A percentile compares a stretch with the other conserved stretches of the same genome.
Evolutionary conservation across 2,888 invertebrate species (phyloP).

Genomic region (Nasonovia ribisnigri): DNA sequence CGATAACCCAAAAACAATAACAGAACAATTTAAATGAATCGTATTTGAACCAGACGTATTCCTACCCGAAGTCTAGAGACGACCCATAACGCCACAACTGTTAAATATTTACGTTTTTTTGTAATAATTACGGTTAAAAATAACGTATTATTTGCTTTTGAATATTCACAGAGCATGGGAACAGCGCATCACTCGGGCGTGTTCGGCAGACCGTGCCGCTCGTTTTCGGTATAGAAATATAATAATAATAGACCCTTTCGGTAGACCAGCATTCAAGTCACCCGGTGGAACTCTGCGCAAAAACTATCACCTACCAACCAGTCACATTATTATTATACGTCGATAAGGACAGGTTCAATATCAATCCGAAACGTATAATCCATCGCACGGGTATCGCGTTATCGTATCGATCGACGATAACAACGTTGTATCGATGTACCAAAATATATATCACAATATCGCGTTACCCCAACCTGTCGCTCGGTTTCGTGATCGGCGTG

Average conservation of each 20-base stretch:
- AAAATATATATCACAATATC: background rate
- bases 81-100: background rate
- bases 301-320: background rate
- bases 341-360: background rate
- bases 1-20: background rate
- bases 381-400: slow-evolving; percentile 7
- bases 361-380: background rate
- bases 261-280: background rate
- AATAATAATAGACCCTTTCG: background rate
- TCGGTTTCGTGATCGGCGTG: background rate
- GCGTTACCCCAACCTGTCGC: background rate
- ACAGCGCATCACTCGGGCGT: background rate
- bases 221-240: background rate
- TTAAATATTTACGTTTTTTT: background rate
- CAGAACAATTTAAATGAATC: background rate
- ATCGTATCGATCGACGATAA: background rate
- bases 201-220: background rate
- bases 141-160: background rate
- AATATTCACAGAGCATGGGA: background rate
- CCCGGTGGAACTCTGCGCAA: background rate
- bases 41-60: background rate
- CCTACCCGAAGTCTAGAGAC: background rate
- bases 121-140: background rate
- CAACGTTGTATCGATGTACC: background rate
- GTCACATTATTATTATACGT: background rate